Percentiles rank a stretch among this genome's conserved stretches.
Conservation (phyloP, 2,888 invertebrate genomes). For the Clostera curtula region DNA sequence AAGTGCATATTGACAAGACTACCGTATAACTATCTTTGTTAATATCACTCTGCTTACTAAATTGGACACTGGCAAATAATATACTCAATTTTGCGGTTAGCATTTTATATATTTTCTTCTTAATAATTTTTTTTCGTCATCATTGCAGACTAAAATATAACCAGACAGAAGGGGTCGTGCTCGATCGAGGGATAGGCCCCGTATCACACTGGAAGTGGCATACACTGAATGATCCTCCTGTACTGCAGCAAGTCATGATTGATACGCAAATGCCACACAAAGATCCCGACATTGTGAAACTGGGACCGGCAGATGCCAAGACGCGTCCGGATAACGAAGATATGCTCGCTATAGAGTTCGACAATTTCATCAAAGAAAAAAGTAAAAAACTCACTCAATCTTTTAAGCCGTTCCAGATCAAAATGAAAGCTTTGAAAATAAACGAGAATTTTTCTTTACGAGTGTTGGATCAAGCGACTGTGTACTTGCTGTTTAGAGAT, state of each 20-base stretch:
- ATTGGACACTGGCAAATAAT: too few relatives aligned
- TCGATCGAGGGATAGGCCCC: constrained; percentile 55
- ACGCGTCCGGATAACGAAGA: constrained; percentile 50
- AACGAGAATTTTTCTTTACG: constrained; percentile 59
- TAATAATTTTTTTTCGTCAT: too few relatives aligned
- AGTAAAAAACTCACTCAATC: constrained; percentile 50
- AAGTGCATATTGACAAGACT: too few relatives aligned
- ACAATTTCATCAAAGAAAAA: constrained; percentile 62
- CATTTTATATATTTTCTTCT: neutral
- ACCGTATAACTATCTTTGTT: too few relatives aligned
- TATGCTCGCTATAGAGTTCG: constrained; percentile 62
- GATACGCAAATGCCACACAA: constrained; percentile 57
- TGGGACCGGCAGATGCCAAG: constrained; percentile 28
- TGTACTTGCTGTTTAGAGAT: constrained; percentile 56
- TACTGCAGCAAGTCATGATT: constrained; percentile 62
- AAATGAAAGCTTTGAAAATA: constrained; percentile 63
- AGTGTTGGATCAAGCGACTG: constrained; percentile 55
- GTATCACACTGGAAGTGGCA: constrained; percentile 67
- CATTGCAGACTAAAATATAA: constrained; percentile 57
- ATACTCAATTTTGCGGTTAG: too few relatives aligned
- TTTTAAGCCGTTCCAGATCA: constrained; percentile 63
- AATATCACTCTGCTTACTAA: too few relatives aligned
- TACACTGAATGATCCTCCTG: constrained; percentile 60
- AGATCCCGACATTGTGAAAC: constrained; percentile 48
- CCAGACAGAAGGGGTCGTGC: constrained; percentile 61